Percentiles rank a stretch among this genome's conserved stretches.
Conservation (phyloP, 2,888 invertebrate genomes). For the Meliscaeva auricollis region DNA sequence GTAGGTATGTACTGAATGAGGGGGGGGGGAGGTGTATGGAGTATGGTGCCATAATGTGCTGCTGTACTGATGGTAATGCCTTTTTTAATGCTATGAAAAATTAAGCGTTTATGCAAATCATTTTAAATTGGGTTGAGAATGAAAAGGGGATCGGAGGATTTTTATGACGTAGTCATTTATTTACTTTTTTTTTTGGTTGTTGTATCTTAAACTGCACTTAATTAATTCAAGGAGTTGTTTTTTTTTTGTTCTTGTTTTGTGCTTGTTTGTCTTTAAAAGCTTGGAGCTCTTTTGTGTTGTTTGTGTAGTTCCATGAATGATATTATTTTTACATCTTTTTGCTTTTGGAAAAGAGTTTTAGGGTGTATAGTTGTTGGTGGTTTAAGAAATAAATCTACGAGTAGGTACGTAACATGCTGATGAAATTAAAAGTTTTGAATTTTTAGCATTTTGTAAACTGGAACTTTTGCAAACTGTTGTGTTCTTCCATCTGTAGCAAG, state of each 20-base stretch:
- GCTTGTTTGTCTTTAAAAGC: constrained; percentile 2
- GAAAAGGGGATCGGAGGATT: constrained; percentile 44
- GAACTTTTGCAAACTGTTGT: background rate
- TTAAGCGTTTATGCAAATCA: constrained; percentile 68
- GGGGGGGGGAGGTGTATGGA: too few species aligned
- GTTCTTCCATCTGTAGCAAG: too few species aligned
- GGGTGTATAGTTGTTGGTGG: background rate
- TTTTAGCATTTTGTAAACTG: background rate
- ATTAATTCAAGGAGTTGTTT: constrained; percentile 59
- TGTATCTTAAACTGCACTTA: constrained; percentile 52
- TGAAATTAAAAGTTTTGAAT: background rate
- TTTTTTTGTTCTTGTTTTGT: constrained; percentile 2
- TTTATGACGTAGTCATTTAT: constrained; percentile 64
- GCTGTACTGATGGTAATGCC: constrained; percentile 45
- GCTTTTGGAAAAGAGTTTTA: background rate
- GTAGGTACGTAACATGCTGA: background rate
- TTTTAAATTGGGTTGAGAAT: constrained; percentile 57
- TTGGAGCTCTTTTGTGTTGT: background rate
- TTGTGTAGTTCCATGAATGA: background rate
- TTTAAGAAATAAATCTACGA: background rate
- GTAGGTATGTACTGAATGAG: background rate
- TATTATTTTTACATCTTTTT: constrained; percentile 11
- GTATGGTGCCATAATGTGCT: background rate
- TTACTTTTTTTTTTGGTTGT: constrained; percentile 16
- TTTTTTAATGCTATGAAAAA: constrained; percentile 67